phyloP scores from a whole-genome alignment of 2,113 vertebrate genomes.

The Potamarius usumacintae region DNA sequence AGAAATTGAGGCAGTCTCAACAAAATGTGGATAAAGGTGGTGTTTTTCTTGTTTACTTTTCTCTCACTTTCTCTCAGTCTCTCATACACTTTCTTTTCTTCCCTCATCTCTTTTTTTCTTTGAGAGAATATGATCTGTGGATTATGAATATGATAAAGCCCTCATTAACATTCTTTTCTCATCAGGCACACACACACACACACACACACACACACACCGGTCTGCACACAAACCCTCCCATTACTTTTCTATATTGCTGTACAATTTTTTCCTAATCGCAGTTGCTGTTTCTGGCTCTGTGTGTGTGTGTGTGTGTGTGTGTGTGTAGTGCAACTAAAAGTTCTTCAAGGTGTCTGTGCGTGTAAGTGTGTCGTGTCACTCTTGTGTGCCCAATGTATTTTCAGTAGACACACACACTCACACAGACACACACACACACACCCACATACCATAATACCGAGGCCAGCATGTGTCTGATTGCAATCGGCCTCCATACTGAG shows the following conservation, averaged over 20 bases:
- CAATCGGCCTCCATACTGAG: conserved; percentile 52
- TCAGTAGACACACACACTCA: conserved; percentile 39
- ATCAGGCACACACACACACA: conserved; percentile 24
- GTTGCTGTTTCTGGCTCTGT: not conserved
- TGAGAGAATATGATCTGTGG: not conserved
- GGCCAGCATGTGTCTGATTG: conserved; percentile 73
- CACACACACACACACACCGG: not conserved
- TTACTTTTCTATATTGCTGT: conserved; percentile 27
- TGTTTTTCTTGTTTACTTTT: not conserved
- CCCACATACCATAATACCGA: conserved; percentile 63
- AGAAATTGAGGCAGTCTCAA: not conserved
- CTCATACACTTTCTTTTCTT: not conserved
- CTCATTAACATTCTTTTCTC: conserved; percentile 30
- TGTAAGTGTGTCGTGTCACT: conserved; percentile 45
- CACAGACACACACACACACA: conserved; percentile 40
- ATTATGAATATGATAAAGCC: conserved; percentile 21
- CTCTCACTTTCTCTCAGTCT: not conserved
- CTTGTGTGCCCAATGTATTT: conserved; percentile 67
- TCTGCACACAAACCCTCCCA: conserved; percentile 12
- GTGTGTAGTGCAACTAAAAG: conserved; percentile 27
- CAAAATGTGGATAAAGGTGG: not conserved
- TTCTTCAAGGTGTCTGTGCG: conserved; percentile 40
- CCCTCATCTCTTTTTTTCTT: not conserved
- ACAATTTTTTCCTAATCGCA: conserved; percentile 23
- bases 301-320: conserved; percentile 29